Conservation (phyloP, 2,888 invertebrate genomes). For the Dryococelus australis region DNA sequence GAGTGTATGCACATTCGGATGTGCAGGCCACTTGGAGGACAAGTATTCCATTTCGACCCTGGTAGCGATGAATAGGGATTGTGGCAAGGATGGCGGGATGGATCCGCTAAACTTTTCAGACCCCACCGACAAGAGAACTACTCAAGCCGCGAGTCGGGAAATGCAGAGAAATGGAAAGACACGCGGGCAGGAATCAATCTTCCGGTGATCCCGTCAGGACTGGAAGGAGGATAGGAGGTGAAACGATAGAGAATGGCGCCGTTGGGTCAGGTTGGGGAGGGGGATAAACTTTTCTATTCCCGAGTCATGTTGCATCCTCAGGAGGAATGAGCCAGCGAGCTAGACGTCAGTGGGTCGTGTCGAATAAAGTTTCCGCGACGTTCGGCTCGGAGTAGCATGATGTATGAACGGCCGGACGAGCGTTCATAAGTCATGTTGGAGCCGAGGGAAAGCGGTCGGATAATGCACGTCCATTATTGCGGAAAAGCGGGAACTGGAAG, state of each 20-base stretch:
- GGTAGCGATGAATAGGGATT: too few relatives aligned
- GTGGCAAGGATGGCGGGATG: too few relatives aligned
- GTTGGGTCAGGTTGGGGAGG: background rate
- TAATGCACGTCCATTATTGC: background rate
- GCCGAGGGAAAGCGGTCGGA: background rate
- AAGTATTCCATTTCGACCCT: too few relatives aligned
- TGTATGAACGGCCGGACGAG: background rate
- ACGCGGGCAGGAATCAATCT: background rate
- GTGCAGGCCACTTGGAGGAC: too few relatives aligned
- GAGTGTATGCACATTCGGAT: too few relatives aligned
- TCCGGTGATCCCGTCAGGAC: background rate
- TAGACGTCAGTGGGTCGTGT: background rate
- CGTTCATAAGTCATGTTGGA: background rate
- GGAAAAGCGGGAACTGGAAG: background rate
- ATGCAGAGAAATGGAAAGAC: too few relatives aligned
- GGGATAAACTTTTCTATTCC: slow-evolving; percentile 16
- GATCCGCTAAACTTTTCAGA: too few relatives aligned
- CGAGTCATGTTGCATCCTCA: background rate
- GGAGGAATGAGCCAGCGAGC: background rate
- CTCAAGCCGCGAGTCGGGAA: too few relatives aligned
- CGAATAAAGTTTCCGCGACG: background rate
- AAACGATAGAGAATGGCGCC: background rate
- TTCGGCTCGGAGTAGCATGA: background rate
- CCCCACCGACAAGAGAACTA: too few relatives aligned
- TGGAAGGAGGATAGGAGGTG: background rate